phyloP scores from a whole-genome alignment of 2,797 vertebrate species.

The Potorous gilbertii region DNA sequence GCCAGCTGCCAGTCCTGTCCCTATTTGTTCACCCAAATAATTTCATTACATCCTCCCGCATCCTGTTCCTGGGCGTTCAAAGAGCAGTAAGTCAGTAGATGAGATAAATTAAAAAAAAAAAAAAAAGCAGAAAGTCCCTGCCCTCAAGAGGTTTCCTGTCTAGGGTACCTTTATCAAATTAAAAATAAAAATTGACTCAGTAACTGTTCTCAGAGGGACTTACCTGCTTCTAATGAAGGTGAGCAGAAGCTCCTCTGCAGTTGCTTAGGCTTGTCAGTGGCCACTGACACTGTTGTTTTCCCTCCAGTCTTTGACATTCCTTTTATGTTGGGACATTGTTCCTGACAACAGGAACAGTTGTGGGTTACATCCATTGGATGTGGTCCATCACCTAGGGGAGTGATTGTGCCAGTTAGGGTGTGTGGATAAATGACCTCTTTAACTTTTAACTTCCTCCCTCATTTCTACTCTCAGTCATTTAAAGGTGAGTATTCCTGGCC shows the following conservation, averaged over 20 bases:
- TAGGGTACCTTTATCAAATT: not conserved
- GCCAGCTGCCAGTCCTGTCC: not conserved
- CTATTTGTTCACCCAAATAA: not conserved
- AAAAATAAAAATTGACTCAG: not conserved
- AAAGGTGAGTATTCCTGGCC: not conserved
- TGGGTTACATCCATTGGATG: slow-evolving; percentile 16
- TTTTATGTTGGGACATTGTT: not conserved
- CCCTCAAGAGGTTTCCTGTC: not conserved
- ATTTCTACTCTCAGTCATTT: slow-evolving; percentile 32
- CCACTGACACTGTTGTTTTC: not conserved
- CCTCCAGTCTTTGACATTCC: slow-evolving; percentile 25
- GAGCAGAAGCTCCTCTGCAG: not conserved
- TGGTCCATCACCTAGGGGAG: not conserved
- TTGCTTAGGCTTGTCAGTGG: not conserved
- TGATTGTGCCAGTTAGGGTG: not conserved
- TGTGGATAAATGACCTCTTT: slow-evolving; percentile 28
- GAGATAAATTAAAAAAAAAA: not conserved
- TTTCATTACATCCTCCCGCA: not conserved
- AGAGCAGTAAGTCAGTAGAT: not conserved
- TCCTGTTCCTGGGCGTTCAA: not conserved
- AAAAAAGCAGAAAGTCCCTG: not conserved
- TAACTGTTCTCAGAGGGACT: not conserved
- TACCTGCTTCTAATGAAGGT: not conserved
- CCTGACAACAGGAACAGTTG: slow-evolving; percentile 33
- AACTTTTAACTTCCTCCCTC: not conserved